phyloP scores from a whole-genome alignment of 2,888 invertebrate genomes.

The Smittia aterrima region DNA sequence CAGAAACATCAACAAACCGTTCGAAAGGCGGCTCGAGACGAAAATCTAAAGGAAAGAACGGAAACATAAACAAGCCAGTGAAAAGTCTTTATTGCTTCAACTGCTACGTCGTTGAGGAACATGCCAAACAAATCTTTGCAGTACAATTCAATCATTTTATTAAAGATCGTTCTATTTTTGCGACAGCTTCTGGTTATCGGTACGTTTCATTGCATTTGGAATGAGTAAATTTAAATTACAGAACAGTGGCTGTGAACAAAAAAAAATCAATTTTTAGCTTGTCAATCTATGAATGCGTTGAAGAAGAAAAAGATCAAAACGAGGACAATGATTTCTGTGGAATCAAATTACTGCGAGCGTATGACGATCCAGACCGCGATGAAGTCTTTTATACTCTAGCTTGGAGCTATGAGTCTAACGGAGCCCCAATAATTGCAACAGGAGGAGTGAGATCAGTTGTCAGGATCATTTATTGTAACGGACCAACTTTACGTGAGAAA shows the following conservation, averaged over 20 bases:
- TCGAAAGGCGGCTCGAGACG: neutral
- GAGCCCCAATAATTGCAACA: conserved; percentile 10
- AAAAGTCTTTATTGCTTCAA: conserved; percentile 15
- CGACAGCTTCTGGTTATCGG: conserved; percentile 63
- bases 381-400: conserved; percentile 22
- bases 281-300: conserved; percentile 88
- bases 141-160: conserved; percentile 76
- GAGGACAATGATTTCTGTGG: conserved; percentile 28
- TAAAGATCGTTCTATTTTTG: conserved; percentile 82
- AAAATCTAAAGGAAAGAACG: neutral
- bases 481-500: conserved; percentile 3
- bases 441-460: conserved; percentile 22
- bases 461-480: conserved; percentile 17
- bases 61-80: neutral
- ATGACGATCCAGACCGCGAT: conserved; percentile 86
- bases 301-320: neutral
- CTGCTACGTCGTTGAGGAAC: conserved; percentile 11
- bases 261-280: conserved; percentile 93
- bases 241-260: too few species aligned
- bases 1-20: neutral
- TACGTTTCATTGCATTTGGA: neutral
- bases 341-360: conserved; percentile 83
- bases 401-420: conserved; percentile 16
- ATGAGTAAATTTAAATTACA: too few species aligned
- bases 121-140: conserved; percentile 31